Evolutionary conservation across 2,113 vertebrate genomes (phyloP).

Genomic region (Mobula birostris): DNA sequence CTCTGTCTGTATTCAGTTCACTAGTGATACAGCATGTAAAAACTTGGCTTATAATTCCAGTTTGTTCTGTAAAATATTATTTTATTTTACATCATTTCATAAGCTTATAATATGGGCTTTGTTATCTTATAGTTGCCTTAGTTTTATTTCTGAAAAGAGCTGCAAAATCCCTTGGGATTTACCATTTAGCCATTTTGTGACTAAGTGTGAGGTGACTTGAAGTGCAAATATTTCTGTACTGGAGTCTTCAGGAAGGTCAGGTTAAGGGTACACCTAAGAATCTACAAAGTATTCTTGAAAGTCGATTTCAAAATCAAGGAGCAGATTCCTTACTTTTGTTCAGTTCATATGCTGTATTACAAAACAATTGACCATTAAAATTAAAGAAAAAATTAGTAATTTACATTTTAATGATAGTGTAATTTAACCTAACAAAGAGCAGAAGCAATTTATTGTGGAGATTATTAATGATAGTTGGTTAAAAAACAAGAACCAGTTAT

Average conservation of each 20-base stretch:
- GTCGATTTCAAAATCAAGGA: not conserved
- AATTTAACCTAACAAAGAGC: not conserved
- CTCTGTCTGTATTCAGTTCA: not conserved
- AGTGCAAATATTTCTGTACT: not conserved
- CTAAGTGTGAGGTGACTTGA: not conserved
- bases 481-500: not conserved
- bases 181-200: not conserved
- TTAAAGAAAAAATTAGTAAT: not conserved
- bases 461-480: constrained; percentile 8
- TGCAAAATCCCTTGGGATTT: not conserved
- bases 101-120: not conserved
- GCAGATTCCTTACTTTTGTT: not conserved
- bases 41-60: not conserved
- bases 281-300: not conserved
- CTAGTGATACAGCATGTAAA: not conserved
- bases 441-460: not conserved
- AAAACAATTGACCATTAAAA: not conserved
- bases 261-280: not conserved
- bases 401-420: not conserved
- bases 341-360: not conserved
- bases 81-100: not conserved
- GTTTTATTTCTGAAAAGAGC: not conserved
- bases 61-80: not conserved
- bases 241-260: not conserved
- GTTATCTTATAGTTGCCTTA: not conserved